Conservation (phyloP, 2,797 vertebrate genomes). For the Lindbergichthys nudifrons region DNA sequence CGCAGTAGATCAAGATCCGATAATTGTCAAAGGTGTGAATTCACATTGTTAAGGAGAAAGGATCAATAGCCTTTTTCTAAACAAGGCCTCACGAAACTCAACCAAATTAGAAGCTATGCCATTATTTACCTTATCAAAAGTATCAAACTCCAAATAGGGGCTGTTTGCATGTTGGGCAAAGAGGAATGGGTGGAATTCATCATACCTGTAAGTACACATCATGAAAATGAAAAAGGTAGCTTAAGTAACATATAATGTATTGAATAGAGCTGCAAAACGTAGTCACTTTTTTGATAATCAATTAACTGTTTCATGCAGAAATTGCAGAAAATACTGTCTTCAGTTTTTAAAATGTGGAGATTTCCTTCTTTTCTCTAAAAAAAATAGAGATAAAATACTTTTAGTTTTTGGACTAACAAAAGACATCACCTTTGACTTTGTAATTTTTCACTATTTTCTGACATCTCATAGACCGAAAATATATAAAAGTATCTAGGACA, state of each 20-base stretch:
- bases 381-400: too few relatives aligned
- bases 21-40: neutral
- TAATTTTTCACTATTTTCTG: too few relatives aligned
- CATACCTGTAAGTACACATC: conserved; percentile 87
- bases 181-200: conserved; percentile 98
- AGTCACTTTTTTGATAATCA: too few relatives aligned
- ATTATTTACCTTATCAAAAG: conserved; percentile 92
- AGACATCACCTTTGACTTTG: too few relatives aligned
- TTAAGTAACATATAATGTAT: neutral
- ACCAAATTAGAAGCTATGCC: neutral
- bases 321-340: too few relatives aligned
- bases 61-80: neutral
- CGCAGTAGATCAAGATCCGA: neutral
- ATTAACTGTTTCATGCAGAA: too few relatives aligned
- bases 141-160: conserved; percentile 92
- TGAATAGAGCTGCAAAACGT: too few relatives aligned
- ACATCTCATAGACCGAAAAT: too few relatives aligned
- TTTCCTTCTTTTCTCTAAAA: too few relatives aligned
- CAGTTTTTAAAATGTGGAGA: too few relatives aligned
- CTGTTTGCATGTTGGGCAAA: conserved; percentile 91
- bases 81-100: neutral
- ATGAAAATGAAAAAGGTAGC: neutral
- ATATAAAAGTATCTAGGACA: too few relatives aligned
- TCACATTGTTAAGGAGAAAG: neutral
- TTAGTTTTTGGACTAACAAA: too few relatives aligned